These are phyloP conservation scores for Nyctibius bracteatus DNA, from an alignment of 2,113 vertebrate genomes.

Conservation along the genomic window DNA sequence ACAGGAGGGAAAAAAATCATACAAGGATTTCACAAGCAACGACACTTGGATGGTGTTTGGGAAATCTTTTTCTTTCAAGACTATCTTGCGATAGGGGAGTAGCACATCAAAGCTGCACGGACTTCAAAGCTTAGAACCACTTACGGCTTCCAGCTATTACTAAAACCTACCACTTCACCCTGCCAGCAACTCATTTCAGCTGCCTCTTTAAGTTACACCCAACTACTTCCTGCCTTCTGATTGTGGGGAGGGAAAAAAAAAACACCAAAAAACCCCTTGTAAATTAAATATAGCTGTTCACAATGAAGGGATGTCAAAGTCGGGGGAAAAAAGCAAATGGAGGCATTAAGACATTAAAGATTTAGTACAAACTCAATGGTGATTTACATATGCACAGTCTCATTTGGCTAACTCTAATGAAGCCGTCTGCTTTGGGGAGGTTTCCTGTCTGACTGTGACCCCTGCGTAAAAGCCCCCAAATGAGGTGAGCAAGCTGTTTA, in stretches of 20 bases:
- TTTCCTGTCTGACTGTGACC: background rate
- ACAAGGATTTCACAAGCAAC: conserved; percentile 54
- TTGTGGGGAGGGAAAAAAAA: background rate
- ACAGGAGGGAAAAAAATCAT: background rate
- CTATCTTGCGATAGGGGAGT: conserved; percentile 68
- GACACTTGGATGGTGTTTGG: conserved; percentile 59
- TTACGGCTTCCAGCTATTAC: conserved; percentile 72
- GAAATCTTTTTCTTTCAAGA: conserved; percentile 70
- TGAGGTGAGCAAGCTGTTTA: background rate
- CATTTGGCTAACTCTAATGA: background rate
- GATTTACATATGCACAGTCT: background rate
- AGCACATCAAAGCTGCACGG: conserved; percentile 75
- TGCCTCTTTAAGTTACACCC: conserved; percentile 42
- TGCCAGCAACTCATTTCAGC: conserved; percentile 58
- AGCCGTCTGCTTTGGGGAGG: background rate
- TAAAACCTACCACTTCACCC: conserved; percentile 59
- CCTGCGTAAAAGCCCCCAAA: background rate
- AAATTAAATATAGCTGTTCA: conserved; percentile 45
- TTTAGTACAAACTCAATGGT: background rate
- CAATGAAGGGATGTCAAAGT: background rate
- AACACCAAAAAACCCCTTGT: background rate
- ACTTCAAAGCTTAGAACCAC: conserved; percentile 77
- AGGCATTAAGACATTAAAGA: conserved; percentile 24
- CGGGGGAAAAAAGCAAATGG: background rate
- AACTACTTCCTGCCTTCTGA: conserved; percentile 47